These are phyloP conservation scores for Plemyria rubiginata DNA, from an alignment of 2,888 invertebrate species.

Conservation along the genomic window DNA sequence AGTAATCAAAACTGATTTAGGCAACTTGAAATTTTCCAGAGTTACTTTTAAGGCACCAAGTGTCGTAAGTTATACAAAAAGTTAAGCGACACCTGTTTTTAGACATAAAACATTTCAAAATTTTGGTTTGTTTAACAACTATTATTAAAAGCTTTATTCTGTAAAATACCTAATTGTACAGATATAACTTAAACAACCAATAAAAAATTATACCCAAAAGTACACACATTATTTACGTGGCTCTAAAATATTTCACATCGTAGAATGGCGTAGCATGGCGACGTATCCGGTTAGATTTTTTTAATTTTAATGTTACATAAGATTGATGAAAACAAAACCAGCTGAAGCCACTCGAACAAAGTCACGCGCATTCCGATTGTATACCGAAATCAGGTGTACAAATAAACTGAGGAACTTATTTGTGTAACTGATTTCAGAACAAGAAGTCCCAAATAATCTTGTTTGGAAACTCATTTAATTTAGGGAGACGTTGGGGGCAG, in stretches of 20 bases:
- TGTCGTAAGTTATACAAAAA: not conserved
- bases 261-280: too few relatives aligned
- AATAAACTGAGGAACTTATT: not conserved
- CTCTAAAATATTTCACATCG: too few relatives aligned
- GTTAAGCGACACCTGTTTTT: not conserved
- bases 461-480: not conserved
- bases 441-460: not conserved
- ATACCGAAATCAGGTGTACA: not conserved
- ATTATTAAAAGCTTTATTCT: not conserved
- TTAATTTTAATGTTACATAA: too few relatives aligned
- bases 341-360: not conserved
- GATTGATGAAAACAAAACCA: too few relatives aligned
- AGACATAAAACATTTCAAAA: not conserved
- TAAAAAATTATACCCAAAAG: too few relatives aligned
- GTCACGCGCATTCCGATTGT: not conserved
- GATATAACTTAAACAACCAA: not conserved
- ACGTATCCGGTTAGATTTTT: too few relatives aligned
- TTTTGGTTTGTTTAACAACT: not conserved
- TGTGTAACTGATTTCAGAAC: not conserved
- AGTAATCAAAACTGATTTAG: not conserved
- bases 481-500: not conserved
- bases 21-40: not conserved
- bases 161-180: not conserved
- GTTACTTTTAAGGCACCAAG: not conserved
- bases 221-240: too few relatives aligned